Evolutionary conservation across 2,113 vertebrate genomes (phyloP), one percentile per base, ranked within the genome.

Genomic region (Tyrannus savana): DNA sequence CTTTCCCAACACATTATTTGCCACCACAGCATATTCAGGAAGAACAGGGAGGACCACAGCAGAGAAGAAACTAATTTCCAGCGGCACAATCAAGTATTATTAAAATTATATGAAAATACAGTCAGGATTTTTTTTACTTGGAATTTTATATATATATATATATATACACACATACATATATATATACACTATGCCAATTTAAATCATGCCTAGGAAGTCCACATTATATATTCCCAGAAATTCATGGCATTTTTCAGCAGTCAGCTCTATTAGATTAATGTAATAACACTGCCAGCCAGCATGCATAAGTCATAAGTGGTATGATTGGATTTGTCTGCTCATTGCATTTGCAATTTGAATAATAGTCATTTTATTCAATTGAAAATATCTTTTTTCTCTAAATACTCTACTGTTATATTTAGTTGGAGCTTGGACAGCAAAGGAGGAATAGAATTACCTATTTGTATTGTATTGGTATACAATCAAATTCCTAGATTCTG

Each of bases 321-420:
- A 84, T 95, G 94, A 95, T 82, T 95, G 94, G 82, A 94, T 91
- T 87, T 96, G 80, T 92, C 93, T 89, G 73, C 71, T 95, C 85
- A 47, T 10, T 72, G 83, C 56, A 85, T 92, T 94, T 73, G 58
- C 79, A 37, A 86, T 94, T 93, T 86, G 81, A 94, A 73, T 82
- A 95, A 92, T 35, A 89, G 50, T 50, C 1, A 82, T 77, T 91
- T 84, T 87, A 95, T 81, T 96, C 71, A 86, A 89, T 28, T 94
- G 93, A 79, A 96, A 90, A 35, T 83, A 94, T 49, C 14, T 87
- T 96, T 96, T 93, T 87, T 50, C 52, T 85, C 74, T 87, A 94
- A 94, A 78, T 72, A 83, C 68, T 63, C 67, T 35, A 46, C 49
- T 90, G 59, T 69, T 89, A 60, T 31, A 95, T 90, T 90, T 89